Evolutionary conservation across 2,888 invertebrate species (phyloP), one percentile per base, ranked within the genome.

Genomic region (Drosophila fulvimacula): DNA sequence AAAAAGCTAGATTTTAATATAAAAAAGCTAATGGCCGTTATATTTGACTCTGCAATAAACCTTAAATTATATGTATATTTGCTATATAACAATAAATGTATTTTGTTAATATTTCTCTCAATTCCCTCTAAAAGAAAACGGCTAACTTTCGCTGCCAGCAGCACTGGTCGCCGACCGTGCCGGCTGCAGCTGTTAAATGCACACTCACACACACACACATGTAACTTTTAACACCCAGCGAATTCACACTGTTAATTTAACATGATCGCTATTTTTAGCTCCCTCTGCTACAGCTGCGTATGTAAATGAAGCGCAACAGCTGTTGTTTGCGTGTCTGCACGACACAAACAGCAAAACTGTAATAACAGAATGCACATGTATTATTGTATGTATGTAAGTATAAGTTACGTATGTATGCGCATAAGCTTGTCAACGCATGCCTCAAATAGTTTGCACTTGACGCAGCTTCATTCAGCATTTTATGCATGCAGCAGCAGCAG

Each of bases 201-300:
- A 10, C n/a, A n/a, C n/a, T n/a, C n/a, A n/a, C 34, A 49, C 38
- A 10, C n/a, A 15, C 30, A 48, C 17, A 17, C 3, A 24, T 41
- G 61, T 27, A 51, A 24, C 49, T 30, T 24, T 46, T 73, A 17
- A 21, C 27, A 39, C 21, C n/a, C 58, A 53, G 36, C 19, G 34
- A 24, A 17, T n/a, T 46, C 32, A 10, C 30, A 41, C 41, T 79
- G 63, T 67, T 69, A 61, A 55, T 36, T 58, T 69, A 69, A 79
- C 69, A 79, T 65, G 73, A 72, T 81, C 81, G 62, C 68, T 63
- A 67, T 76, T 76, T 65, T 68, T 65, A 69, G 42, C 61, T 19
- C 21, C 38, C 56, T 27, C 24, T 36, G 27, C 17, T 30, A 17
- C 52, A 27, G 52, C 19, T 19, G 34, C 49, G 27, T 56, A 60